Evolutionary conservation across 2,797 vertebrate genomes (phyloP).

Genomic region (Garrulus glandarius): DNA sequence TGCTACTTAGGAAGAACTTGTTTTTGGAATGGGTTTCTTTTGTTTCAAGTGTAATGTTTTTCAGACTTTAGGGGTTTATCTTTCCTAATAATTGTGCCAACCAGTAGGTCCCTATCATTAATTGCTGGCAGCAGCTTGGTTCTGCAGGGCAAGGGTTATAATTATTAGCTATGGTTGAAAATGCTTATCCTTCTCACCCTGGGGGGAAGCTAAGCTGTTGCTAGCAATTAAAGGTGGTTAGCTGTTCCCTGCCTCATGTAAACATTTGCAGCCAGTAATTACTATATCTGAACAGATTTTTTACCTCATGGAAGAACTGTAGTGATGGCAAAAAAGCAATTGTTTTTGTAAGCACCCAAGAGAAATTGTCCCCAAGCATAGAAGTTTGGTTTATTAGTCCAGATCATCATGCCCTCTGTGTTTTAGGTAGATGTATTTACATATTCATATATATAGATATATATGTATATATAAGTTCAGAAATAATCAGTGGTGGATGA

Average conservation of each 20-base stretch:
- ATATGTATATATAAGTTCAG: neutral
- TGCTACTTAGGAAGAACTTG: neutral
- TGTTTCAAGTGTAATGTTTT: neutral
- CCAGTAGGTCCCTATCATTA: neutral
- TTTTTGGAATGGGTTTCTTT: neutral
- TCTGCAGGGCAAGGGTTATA: neutral
- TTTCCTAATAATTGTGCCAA: neutral
- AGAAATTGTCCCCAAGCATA: neutral
- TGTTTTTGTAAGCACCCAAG: neutral
- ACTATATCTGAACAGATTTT: neutral
- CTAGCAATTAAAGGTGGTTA: conserved; percentile 14
- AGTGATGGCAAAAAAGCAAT: neutral
- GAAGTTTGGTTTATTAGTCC: neutral
- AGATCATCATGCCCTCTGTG: neutral
- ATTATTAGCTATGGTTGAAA: conserved; percentile 4
- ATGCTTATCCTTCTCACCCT: conserved; percentile 1
- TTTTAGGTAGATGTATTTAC: neutral
- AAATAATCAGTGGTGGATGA: neutral
- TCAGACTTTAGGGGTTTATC: neutral
- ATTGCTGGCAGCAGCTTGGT: neutral
- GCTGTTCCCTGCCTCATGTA: neutral
- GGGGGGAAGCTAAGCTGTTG: neutral
- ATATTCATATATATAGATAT: neutral
- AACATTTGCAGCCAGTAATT: neutral
- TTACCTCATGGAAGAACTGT: neutral